A percentile compares a stretch with the other conserved stretches of the same genome.
Evolutionary conservation across 1,140 invertebrate genomes (phyloP).

Genomic region (Macrobrachium rosenbergii): DNA sequence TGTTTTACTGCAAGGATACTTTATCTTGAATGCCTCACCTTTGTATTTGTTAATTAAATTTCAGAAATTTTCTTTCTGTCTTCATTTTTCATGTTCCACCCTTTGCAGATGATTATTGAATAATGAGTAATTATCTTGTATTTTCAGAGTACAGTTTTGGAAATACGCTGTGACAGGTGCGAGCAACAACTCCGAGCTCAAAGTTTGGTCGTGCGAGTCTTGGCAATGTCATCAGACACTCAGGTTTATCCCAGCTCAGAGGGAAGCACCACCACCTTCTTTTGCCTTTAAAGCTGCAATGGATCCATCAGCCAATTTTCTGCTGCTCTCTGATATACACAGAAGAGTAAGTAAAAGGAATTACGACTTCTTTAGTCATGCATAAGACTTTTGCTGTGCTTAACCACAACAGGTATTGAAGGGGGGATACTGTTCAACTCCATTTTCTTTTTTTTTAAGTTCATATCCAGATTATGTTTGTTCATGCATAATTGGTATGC

Average conservation of each 20-base stretch:
- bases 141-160: slow-evolving; percentile 87
- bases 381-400: too few relatives aligned
- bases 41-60: not conserved
- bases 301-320: slow-evolving; percentile 85
- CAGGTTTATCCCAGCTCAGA: slow-evolving; percentile 21
- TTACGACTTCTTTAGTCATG: too few relatives aligned
- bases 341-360: slow-evolving; percentile 70
- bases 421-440: too few relatives aligned
- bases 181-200: slow-evolving; percentile 90
- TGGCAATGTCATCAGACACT: slow-evolving; percentile 87
- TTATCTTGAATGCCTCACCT: not conserved
- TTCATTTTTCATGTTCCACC: not conserved
- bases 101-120: not conserved
- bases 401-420: too few relatives aligned
- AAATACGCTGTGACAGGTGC: slow-evolving; percentile 93
- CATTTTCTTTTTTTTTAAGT: not conserved
- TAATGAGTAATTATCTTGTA: slow-evolving; percentile 15
- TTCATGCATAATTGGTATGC: not conserved
- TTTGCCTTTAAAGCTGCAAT: slow-evolving; percentile 81
- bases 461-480: not conserved
- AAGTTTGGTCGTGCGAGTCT: slow-evolving; percentile 93
- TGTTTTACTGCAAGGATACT: too few relatives aligned
- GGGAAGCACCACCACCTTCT: slow-evolving; percentile 67
- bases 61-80: not conserved
- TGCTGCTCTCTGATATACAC: slow-evolving; percentile 87